phyloP scores from a whole-genome alignment of 2,888 invertebrate species.

The Acleris emargana region DNA sequence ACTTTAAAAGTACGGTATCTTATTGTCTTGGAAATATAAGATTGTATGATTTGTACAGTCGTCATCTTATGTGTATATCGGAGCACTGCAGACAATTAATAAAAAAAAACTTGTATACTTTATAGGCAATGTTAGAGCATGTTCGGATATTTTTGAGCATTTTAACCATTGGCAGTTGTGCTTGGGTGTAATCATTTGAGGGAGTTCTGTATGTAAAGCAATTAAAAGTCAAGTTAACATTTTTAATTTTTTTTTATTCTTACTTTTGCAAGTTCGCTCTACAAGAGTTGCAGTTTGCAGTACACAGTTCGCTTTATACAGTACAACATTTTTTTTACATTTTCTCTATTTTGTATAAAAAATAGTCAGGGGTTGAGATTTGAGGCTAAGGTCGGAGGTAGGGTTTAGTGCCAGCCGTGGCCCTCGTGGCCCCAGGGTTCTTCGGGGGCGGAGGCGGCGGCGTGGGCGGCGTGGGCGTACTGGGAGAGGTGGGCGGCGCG shows the following conservation, averaged over 20 bases:
- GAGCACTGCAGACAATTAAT: too few relatives aligned
- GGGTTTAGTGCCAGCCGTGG: constrained; percentile 71
- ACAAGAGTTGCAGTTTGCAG: constrained; percentile 71
- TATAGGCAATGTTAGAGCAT: too few relatives aligned
- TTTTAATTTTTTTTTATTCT: constrained; percentile 73
- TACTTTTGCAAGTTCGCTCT: constrained; percentile 77
- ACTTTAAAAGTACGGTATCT: too few relatives aligned
- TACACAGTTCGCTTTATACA: constrained; percentile 77
- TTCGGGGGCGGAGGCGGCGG: constrained; percentile 74
- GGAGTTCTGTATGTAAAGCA: constrained; percentile 1
- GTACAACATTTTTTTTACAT: constrained; percentile 61
- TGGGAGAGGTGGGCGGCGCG: constrained; percentile 73
- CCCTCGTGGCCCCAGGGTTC: constrained; percentile 70
- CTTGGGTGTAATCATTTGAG: constrained; percentile 1
- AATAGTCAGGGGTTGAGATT: constrained; percentile 61
- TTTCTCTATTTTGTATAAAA: constrained; percentile 77
- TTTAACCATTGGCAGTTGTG: too few relatives aligned
- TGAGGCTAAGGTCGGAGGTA: constrained; percentile 63
- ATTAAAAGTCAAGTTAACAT: constrained; percentile 53
- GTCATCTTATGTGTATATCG: too few relatives aligned
- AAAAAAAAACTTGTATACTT: too few relatives aligned
- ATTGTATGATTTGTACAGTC: too few relatives aligned
- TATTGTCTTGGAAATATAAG: too few relatives aligned
- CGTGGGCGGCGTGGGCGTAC: constrained; percentile 74
- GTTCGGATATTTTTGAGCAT: too few relatives aligned